Evolutionary conservation across 53 echinoderm and acorn worm genomes (phyloP), one percentile per base, ranked within the genome.

Genomic region (Luidia sarsii): DNA sequence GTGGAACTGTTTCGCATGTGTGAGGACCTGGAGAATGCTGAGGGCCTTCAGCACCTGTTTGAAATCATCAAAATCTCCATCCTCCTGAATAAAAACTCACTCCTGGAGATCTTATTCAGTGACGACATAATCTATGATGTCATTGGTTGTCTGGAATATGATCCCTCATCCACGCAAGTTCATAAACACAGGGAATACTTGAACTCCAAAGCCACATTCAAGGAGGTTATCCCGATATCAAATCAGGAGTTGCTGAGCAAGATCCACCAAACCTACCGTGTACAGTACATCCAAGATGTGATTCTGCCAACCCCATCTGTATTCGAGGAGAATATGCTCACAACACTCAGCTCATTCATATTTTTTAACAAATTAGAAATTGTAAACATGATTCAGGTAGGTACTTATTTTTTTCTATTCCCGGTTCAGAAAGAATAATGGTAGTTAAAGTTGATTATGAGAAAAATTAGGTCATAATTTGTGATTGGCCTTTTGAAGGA

Each of bases 331-430:
- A 97, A 97, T 75, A 94, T 97, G 93, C 82, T 97, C 54, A 89
- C 97, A 28, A 91, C 97, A 19, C 87, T 97, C 43, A 86, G 59
- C 81, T 97, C 97, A 32, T 93, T 97, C 69, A 90, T 97, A 83
- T 97, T 97, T 88, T 97, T 97, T 93, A 94, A 97, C 79, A 93
- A 97, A 70, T 80, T 93, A 74, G 97, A 97, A 71, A 96, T 96
- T 88, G 96, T 96, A 49, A 90, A 90, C 64, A 96, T 96, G 93
- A 96, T 96, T 79, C 96, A 96, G 96, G 96, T 96, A 80, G 90
- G 85, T 35, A 30, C 3, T 30, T 27, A 50, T 33, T 0, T 34
- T n/a, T 9, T 34, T 41, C 41, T 11, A 41, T 11, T 41, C 11
- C 41, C n/a, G n/a, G n/a, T n/a, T n/a, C n/a, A n/a, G n/a, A n/a